Evolutionary conservation across 2,113 vertebrate species (phyloP), one percentile per base, ranked within the genome.

Genomic region (Ancistrus triradiatus): DNA sequence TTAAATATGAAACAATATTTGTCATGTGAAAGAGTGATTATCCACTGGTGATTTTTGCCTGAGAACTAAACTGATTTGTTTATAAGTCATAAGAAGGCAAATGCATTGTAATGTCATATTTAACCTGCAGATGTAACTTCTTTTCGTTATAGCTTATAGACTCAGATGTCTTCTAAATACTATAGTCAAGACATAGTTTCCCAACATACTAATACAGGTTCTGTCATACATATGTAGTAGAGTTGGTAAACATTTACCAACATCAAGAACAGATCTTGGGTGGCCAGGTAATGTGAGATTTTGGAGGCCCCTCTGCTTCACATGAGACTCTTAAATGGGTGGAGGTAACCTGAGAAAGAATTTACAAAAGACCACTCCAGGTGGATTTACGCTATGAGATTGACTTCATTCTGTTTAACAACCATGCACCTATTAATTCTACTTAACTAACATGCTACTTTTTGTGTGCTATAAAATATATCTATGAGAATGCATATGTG

Each of bases 201-300:
- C n/a, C n/a, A n/a, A n/a, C n/a, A n/a, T n/a, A n/a, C n/a, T n/a
- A n/a, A 10, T 2, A 28, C 38, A 43, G 9, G 4, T 11, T 21
- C 21, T 15, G 19, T 17, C 6, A 24, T 28, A 27, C 9, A 44
- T 19, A 22, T 46, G 13, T 28, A 52, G 42, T 25, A 38, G 10
- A 48, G 37, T 56, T 37, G 21, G 21, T 46, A 47, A 47, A 28
- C n/a, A 47, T 38, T 47, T 37, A 27, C 19, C 40, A 47, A 57
- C n/a, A 48, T 10, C 17, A 15, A 63, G 44, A 40, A 27, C 14
- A 22, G 14, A 58, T 74, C 72, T 72, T 59, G 64, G 78, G 77
- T 77, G 80, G 63, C 55, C 64, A 52, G 48, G 85, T 79, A 86
- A 88, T 67, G 17, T n/a, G 76, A 86, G 71, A 77, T 48, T 44